Evolutionary conservation across 2,113 vertebrate genomes (phyloP).

Genomic region (Mobula hypostoma): DNA sequence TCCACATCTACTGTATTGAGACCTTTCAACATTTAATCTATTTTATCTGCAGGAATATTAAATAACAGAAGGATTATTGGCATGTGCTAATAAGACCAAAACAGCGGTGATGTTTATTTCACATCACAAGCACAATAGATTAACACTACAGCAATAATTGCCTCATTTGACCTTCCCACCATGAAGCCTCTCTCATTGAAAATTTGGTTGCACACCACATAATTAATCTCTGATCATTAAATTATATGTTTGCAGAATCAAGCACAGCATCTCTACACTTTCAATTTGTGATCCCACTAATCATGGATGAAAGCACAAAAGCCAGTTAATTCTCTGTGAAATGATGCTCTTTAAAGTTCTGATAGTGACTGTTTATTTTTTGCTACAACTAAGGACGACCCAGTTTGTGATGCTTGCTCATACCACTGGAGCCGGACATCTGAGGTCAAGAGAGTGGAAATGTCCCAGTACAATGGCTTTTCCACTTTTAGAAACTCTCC

Average conservation of each 20-base stretch:
- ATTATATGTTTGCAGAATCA: neutral
- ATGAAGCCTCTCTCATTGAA: neutral
- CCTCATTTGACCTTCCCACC: neutral
- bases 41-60: neutral
- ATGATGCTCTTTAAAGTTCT: neutral
- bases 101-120: neutral
- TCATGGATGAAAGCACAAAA: neutral
- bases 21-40: neutral
- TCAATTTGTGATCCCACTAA: neutral
- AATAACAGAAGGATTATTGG: neutral
- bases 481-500: too few relatives aligned
- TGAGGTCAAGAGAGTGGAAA: too few relatives aligned
- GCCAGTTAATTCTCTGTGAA: neutral
- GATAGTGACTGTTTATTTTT: neutral
- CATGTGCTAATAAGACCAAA: neutral
- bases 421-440: too few relatives aligned
- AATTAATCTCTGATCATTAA: neutral
- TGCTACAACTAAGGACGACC: neutral
- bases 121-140: neutral
- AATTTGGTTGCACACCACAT: neutral
- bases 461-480: too few relatives aligned
- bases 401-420: too few relatives aligned
- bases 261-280: neutral
- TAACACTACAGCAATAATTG: neutral
- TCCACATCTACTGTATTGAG: too few relatives aligned